Conservation (phyloP, 23 tunicate species). For the Halocynthia aurantium region DNA sequence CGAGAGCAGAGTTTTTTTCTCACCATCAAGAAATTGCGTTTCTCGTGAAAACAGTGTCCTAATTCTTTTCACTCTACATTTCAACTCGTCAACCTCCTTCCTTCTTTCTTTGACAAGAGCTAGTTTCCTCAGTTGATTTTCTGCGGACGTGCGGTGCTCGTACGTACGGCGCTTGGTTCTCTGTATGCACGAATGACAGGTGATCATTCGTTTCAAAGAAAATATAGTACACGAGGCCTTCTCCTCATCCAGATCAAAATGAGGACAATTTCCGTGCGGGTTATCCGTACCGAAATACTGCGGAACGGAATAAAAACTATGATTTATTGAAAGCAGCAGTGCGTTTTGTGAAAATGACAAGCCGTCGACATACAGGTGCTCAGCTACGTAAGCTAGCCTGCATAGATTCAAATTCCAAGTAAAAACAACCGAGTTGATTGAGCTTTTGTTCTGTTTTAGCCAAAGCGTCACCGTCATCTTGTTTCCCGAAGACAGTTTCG, state of each 20-base stretch:
- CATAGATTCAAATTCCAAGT: constrained; percentile 14
- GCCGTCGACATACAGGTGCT: not conserved
- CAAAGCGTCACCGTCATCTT: not conserved
- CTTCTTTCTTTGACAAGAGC: not conserved
- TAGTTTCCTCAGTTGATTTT: not conserved
- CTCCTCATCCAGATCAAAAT: constrained; percentile 17
- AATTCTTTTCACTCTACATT: not conserved
- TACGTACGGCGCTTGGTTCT: not conserved
- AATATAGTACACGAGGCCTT: constrained; percentile 18
- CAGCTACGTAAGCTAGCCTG: constrained; percentile 9
- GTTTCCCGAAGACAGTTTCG: not conserved
- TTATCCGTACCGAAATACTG: constrained; percentile 11
- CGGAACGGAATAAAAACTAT: constrained; percentile 20
- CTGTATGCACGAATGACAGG: constrained; percentile 8
- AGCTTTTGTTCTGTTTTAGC: not conserved
- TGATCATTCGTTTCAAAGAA: constrained; percentile 14
- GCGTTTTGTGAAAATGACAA: constrained; percentile 8
- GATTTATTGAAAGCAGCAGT: constrained; percentile 8
- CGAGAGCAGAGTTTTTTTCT: not conserved
- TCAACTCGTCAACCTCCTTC: constrained; percentile 1
- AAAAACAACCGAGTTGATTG: not conserved
- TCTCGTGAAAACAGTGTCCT: not conserved
- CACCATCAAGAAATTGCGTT: not conserved
- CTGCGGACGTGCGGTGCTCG: not conserved
- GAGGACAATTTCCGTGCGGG: constrained; percentile 26